phyloP scores from a whole-genome alignment of 2,113 vertebrate genomes.

The Ivindomyrus marchei region DNA sequence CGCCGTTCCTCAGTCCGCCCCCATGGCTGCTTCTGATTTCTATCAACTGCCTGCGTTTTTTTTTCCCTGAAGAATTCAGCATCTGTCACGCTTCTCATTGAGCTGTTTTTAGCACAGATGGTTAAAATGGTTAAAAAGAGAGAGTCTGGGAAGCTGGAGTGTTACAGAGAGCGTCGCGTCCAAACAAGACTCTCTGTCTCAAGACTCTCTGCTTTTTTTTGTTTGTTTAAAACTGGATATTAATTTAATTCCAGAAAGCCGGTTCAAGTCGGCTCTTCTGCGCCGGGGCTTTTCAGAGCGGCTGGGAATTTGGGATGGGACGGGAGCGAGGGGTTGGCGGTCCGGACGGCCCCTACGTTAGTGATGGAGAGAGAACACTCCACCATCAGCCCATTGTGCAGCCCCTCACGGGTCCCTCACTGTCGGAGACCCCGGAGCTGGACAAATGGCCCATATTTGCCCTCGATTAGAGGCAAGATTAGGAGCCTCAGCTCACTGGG shows the following conservation, averaged over 20 bases:
- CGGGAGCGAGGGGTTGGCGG: constrained; percentile 10
- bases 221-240: not conserved
- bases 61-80: not conserved
- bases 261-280: not conserved
- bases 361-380: constrained; percentile 29
- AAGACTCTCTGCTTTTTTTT: not conserved
- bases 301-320: not conserved
- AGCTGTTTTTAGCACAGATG: not conserved
- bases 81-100: not conserved
- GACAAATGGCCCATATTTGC: constrained; percentile 60
- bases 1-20: not conserved
- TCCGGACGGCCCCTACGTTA: not conserved
- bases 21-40: not conserved
- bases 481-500: constrained; percentile 59
- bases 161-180: not conserved
- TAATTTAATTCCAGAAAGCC: not conserved
- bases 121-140: not conserved
- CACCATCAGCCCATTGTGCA: constrained; percentile 46
- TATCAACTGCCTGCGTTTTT: not conserved
- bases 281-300: not conserved
- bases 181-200: not conserved
- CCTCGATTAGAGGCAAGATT: constrained; percentile 66
- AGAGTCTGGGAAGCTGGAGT: not conserved
- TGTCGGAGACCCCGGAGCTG: constrained; percentile 59
- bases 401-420: constrained; percentile 38